Conservation (phyloP, 2,113 vertebrate species). For the Pelusios castaneus region DNA sequence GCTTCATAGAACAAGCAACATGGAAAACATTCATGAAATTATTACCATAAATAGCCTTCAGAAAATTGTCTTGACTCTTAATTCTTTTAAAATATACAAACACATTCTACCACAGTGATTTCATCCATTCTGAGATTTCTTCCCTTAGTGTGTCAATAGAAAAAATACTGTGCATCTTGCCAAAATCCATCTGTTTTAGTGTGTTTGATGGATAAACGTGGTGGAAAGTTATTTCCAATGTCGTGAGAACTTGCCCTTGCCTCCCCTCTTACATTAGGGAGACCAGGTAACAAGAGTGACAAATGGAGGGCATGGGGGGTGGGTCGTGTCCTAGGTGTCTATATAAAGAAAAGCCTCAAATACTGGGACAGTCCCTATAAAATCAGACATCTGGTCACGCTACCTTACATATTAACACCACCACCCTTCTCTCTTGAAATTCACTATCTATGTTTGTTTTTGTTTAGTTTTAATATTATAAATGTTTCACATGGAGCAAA, state of each 20-base stretch:
- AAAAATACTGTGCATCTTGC: slow-evolving; percentile 19
- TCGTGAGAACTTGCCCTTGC: slow-evolving; percentile 15
- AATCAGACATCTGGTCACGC: no score
- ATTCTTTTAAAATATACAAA: slow-evolving; percentile 65
- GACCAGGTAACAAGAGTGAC: no score
- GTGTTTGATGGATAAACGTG: slow-evolving; percentile 21
- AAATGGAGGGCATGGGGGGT: no score
- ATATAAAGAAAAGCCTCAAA: no score
- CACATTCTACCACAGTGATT: slow-evolving; percentile 54
- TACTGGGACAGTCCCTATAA: no score
- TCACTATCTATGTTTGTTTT: background rate
- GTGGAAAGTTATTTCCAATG: slow-evolving; percentile 49
- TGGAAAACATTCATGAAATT: slow-evolving; percentile 54
- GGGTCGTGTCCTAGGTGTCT: no score
- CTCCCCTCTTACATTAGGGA: background rate
- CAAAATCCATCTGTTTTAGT: slow-evolving; percentile 23
- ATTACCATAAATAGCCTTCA: slow-evolving; percentile 61
- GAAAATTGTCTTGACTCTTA: slow-evolving; percentile 60
- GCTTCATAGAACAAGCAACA: slow-evolving; percentile 14
- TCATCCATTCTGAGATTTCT: slow-evolving; percentile 60
- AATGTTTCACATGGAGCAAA: background rate
- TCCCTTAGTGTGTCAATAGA: slow-evolving; percentile 21
- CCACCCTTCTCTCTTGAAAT: slow-evolving; percentile 21
- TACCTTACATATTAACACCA: background rate
- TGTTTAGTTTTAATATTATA: background rate